Percentiles rank a stretch among this genome's conserved stretches.
phyloP scores from a whole-genome alignment of 2,113 vertebrate species.

The Vulpes ferrilata region DNA sequence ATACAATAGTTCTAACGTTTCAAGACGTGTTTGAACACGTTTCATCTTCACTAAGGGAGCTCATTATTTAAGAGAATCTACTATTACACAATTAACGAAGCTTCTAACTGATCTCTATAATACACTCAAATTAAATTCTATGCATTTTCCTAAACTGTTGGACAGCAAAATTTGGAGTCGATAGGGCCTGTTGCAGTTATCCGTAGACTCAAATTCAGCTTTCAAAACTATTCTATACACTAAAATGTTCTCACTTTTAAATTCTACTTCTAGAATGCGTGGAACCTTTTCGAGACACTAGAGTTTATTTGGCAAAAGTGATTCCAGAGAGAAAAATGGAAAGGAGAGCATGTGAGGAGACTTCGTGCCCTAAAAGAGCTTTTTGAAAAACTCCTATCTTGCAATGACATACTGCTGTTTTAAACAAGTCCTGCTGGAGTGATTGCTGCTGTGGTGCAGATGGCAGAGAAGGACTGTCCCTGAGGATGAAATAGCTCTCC shows the following conservation, averaged over 20 bases:
- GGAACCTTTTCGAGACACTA: background rate
- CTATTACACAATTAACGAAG: background rate
- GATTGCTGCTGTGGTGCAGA: background rate
- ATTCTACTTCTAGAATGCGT: background rate
- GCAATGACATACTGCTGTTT: conserved; percentile 54
- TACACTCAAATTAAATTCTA: background rate
- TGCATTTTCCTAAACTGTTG: background rate
- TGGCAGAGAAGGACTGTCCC: conserved; percentile 63
- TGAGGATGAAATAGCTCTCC: conserved; percentile 56
- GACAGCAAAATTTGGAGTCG: background rate
- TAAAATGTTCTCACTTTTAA: background rate
- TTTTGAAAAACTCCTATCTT: conserved; percentile 29
- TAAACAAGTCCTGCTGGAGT: conserved; percentile 63
- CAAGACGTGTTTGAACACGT: background rate
- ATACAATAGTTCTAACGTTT: background rate
- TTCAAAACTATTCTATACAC: background rate
- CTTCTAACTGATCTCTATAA: background rate
- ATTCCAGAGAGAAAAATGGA: conserved; percentile 33
- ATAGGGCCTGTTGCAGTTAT: background rate
- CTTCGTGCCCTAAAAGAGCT: background rate
- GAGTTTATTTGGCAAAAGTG: background rate
- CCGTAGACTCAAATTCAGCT: background rate
- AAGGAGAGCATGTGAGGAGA: background rate
- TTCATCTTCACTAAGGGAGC: background rate
- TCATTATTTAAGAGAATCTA: background rate